These are phyloP conservation scores for Semnornis frantzii DNA, from an alignment of 2,113 vertebrate species.

Conservation along the genomic window DNA sequence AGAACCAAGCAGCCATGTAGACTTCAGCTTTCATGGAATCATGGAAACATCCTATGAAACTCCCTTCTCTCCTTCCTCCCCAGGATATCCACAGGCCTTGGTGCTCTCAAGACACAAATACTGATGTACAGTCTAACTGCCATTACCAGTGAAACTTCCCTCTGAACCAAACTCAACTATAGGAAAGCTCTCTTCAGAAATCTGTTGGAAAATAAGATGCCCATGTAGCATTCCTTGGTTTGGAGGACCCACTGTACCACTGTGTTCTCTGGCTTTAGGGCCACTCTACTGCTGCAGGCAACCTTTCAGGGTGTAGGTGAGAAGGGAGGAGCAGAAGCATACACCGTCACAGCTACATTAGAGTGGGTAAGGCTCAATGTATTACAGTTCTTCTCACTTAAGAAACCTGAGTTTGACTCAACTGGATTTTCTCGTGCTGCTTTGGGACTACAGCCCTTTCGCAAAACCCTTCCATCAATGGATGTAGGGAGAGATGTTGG, in stretches of 20 bases:
- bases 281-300: not conserved
- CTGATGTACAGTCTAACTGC: not conserved
- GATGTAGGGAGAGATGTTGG: not conserved
- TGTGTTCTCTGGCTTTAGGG: not conserved
- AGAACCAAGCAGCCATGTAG: not conserved
- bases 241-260: not conserved
- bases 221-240: not conserved
- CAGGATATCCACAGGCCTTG: not conserved
- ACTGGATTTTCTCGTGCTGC: not conserved
- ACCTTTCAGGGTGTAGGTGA: not conserved
- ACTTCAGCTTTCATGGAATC: not conserved
- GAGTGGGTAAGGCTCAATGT: not conserved
- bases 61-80: not conserved
- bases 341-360: not conserved
- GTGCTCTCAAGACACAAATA: not conserved
- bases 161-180: not conserved
- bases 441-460: conserved; percentile 1
- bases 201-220: not conserved
- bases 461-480: not conserved
- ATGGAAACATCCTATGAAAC: not conserved
- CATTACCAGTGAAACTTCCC: not conserved
- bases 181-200: conserved; percentile 33
- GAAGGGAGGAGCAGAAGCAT: not conserved
- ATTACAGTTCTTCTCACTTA: not conserved
- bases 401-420: conserved; percentile 58